A percentile compares a stretch with the other conserved stretches of the same genome.
Conservation (phyloP, 2,113 vertebrate species). For the Galemys pyrenaicus region DNA sequence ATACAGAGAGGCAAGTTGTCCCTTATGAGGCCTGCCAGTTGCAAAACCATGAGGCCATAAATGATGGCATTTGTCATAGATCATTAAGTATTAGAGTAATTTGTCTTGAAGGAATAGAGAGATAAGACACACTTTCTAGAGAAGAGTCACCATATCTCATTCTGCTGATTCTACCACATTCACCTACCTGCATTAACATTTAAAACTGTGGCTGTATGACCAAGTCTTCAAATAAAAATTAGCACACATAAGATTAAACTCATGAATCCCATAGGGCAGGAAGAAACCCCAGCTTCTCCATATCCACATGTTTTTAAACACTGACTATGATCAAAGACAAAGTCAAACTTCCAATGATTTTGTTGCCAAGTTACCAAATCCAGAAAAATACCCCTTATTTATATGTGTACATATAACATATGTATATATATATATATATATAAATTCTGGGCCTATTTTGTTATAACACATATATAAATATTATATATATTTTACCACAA, state of each 20-base stretch:
- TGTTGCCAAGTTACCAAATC: neutral
- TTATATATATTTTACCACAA: neutral
- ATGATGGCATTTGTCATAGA: neutral
- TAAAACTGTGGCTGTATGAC: neutral
- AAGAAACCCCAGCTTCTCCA: neutral
- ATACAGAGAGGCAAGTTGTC: neutral
- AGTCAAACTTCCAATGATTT: neutral
- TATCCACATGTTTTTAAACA: neutral
- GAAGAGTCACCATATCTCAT: neutral
- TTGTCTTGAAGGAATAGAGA: neutral
- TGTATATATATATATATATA: neutral
- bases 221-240: neutral
- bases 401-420: neutral
- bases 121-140: neutral
- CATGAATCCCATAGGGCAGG: neutral
- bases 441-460: too few relatives aligned
- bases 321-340: neutral
- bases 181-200: neutral
- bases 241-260: neutral
- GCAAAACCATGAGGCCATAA: neutral
- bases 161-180: neutral
- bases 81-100: neutral
- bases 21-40: neutral
- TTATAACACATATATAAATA: neutral
- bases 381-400: neutral